Percentiles rank a stretch among this genome's conserved stretches.
These are phyloP conservation scores for Wiebesia pumilae DNA, from an alignment of 1,140 invertebrate genomes.

Conservation along the genomic window DNA sequence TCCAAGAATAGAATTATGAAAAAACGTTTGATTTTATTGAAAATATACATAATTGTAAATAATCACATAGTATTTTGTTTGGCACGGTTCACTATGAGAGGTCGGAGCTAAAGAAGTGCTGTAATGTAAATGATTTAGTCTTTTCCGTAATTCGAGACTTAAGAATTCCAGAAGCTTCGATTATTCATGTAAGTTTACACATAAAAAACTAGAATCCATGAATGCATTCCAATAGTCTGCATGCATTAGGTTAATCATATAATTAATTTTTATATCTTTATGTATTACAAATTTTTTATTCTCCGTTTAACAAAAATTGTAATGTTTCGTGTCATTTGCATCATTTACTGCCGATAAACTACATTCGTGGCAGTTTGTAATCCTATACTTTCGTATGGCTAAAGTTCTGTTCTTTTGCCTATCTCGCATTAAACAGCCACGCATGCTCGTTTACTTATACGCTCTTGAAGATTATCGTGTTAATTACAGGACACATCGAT, in stretches of 20 bases:
- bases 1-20: background rate
- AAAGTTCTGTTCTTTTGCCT: slow-evolving; percentile 44
- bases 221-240: slow-evolving; percentile 45
- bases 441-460: slow-evolving; percentile 35
- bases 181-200: slow-evolving; percentile 38
- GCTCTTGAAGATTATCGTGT: slow-evolving; percentile 46
- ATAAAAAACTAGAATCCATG: slow-evolving; percentile 56
- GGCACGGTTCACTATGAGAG: slow-evolving; percentile 66
- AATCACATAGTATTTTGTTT: slow-evolving; percentile 58
- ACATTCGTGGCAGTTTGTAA: slow-evolving; percentile 49
- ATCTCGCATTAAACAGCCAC: slow-evolving; percentile 40
- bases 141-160: slow-evolving; percentile 24
- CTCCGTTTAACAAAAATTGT: slow-evolving; percentile 44
- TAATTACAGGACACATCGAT: slow-evolving; percentile 55
- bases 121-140: slow-evolving; percentile 44
- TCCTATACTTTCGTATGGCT: slow-evolving; percentile 53
- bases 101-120: slow-evolving; percentile 39
- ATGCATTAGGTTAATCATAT: slow-evolving; percentile 50
- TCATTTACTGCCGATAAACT: slow-evolving; percentile 34
- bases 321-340: slow-evolving; percentile 40
- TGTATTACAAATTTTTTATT: slow-evolving; percentile 55
- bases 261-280: slow-evolving; percentile 50
- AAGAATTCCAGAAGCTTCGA: slow-evolving; percentile 41
- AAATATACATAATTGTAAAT: slow-evolving; percentile 55
- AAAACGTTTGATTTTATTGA: background rate